Conservation (phyloP, 2,888 invertebrate species). For the Ephialtes manifestator region DNA sequence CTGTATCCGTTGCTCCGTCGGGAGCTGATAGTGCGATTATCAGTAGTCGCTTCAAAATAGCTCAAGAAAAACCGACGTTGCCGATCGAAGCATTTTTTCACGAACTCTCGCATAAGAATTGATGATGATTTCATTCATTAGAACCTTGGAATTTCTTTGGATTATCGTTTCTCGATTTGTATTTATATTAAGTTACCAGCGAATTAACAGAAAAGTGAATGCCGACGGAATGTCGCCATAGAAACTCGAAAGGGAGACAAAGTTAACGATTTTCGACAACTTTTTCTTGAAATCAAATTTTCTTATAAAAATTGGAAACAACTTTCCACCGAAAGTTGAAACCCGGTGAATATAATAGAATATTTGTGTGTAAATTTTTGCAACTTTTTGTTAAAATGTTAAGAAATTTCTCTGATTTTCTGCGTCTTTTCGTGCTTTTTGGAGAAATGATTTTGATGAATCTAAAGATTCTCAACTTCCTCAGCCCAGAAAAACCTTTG, state of each 20-base stretch:
- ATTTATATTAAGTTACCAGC: background rate
- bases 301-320: background rate
- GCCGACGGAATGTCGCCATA: background rate
- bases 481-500: background rate
- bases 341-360: no score
- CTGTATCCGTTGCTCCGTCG: slow-evolving; percentile 87
- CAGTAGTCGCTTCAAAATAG: slow-evolving; percentile 89
- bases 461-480: background rate
- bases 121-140: slow-evolving; percentile 75
- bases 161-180: background rate
- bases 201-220: background rate
- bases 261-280: background rate
- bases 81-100: slow-evolving; percentile 94
- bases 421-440: no score
- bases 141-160: background rate
- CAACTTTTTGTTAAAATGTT: no score
- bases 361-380: no score
- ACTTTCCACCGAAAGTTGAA: background rate
- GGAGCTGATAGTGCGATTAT: slow-evolving; percentile 86
- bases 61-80: slow-evolving; percentile 92
- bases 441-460: background rate
- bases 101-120: slow-evolving; percentile 89
- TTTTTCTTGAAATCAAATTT: background rate
- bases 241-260: background rate
- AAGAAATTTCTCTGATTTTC: no score